Base-by-base conservation (phyloP, 2,888 invertebrate genomes). In the Nephrotoma guestfalica region DNA sequence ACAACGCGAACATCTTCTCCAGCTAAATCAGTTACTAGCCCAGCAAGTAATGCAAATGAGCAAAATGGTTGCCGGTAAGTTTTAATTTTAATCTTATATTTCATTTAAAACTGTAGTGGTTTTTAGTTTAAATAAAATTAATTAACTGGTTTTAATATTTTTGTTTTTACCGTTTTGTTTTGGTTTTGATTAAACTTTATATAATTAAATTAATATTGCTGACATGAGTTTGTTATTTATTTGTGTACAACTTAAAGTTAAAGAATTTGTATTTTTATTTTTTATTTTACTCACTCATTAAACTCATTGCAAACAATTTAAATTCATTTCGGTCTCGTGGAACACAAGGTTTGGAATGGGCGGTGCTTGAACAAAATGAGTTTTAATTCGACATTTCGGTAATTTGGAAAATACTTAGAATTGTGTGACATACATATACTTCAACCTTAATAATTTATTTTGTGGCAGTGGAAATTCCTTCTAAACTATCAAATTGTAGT, bases 21-120 rank as follows among this genome's bases (percentile, higher is more conserved):
- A 97, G 90, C 93, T 98, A 89, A 97, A 97, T 93, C 97, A 98
- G 92, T 96, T 97, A 89, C 93, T 98, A 89, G 98, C 98, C 87
- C 96, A 96, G 91, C 96, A 97, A 93, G 98, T 98, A 89, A 98
- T 97, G 93, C 96, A 97, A 92, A 97, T 97, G 94, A 97, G 97
- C 93, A 97, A 97, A 93, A 96, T 97, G 91, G 97, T 97, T 89
- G 98, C 98, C 92, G 98, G 98, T 98, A 94, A 93, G 45, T 43
- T 40, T 15, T 41, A 1, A 7, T 7, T 45, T 51, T 86, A 47
- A 51, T 51, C 40, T 40, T 6, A 40, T 41, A 4, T 47, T 86
- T 86, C 13, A 47, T 6, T 87, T 30, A 30, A 30, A 30, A 30
- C 30, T 71, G 71, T 71, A 71, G 71, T 71, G 71, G 30, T 71